A percentile compares a stretch with the other conserved stretches of the same genome.
phyloP scores from a whole-genome alignment of 1,140 invertebrate species.

The Anastrepha obliqua region DNA sequence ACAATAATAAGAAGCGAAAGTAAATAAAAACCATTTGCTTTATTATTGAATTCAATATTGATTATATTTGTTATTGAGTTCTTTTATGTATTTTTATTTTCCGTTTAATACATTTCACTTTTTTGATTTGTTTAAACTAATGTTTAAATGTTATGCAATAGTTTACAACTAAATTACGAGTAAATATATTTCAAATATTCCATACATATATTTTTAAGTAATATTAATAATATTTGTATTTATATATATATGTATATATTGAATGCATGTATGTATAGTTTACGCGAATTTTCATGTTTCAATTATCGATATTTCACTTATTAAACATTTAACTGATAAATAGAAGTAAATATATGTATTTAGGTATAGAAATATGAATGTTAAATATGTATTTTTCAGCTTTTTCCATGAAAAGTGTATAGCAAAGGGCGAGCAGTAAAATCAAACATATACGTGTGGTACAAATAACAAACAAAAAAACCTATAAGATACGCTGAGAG shows the following conservation, averaged over 20 bases:
- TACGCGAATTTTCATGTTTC: slow-evolving; percentile 12
- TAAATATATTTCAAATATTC: slow-evolving; percentile 43
- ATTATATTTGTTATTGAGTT: slow-evolving; percentile 49
- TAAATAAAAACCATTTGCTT: background rate
- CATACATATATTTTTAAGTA: slow-evolving; percentile 21
- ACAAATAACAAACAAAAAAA: no score
- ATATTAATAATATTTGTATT: slow-evolving; percentile 20
- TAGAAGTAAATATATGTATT: slow-evolving; percentile 1
- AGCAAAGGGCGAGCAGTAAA: background rate
- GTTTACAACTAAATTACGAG: slow-evolving; percentile 46
- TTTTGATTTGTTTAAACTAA: slow-evolving; percentile 39
- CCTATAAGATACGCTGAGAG: no score
- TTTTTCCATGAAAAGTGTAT: background rate
- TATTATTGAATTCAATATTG: slow-evolving; percentile 50
- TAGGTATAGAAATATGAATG: background rate
- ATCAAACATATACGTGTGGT: background rate
- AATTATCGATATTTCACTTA: slow-evolving; percentile 23
- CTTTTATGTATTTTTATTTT: slow-evolving; percentile 23
- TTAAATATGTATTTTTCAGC: background rate
- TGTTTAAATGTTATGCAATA: slow-evolving; percentile 38
- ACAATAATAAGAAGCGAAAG: background rate
- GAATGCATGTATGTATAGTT: slow-evolving; percentile 23
- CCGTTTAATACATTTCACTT: slow-evolving; percentile 42
- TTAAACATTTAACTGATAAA: slow-evolving; percentile 25
- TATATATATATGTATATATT: slow-evolving; percentile 20